These are phyloP conservation scores for Hippasteria phrygiana DNA, from an alignment of 53 echinoderm and acorn worm genomes.

Conservation along the genomic window DNA sequence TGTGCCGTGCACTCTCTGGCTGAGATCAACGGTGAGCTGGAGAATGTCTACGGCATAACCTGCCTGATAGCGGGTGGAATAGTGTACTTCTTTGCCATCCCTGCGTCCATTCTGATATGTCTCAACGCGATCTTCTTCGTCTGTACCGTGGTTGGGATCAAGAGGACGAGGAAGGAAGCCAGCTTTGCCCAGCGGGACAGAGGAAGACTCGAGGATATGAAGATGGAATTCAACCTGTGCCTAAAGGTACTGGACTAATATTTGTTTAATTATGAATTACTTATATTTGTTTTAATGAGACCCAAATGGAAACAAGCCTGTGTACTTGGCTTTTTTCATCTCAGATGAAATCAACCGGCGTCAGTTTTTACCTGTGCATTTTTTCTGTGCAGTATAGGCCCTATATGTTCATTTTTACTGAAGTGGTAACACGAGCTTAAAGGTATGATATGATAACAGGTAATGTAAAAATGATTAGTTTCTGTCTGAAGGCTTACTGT, in stretches of 20 bases:
- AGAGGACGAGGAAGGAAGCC: background rate
- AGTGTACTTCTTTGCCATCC: slow-evolving; percentile 17
- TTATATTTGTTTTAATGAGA: no score
- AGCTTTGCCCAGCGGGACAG: slow-evolving; percentile 3
- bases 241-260: slow-evolving; percentile 21
- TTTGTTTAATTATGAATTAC: no score
- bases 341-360: no score
- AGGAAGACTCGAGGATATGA: background rate
- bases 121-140: slow-evolving; percentile 29
- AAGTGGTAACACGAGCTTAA: no score
- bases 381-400: no score
- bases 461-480: no score
- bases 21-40: background rate
- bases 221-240: slow-evolving; percentile 26
- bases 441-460: no score
- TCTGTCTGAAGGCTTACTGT: no score
- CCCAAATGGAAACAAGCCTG: no score
- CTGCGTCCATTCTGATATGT: slow-evolving; percentile 4
- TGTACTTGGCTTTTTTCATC: no score
- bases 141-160: slow-evolving; percentile 26
- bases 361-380: no score
- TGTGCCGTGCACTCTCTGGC: slow-evolving; percentile 16
- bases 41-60: background rate
- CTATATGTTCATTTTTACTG: no score
- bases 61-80: slow-evolving; percentile 18